Percentiles rank a stretch among this genome's conserved stretches.
These are phyloP conservation scores for Beroe ovata DNA, from an alignment of 37 sponge, comb jelly and placozoan genomes.

Conservation along the genomic window DNA sequence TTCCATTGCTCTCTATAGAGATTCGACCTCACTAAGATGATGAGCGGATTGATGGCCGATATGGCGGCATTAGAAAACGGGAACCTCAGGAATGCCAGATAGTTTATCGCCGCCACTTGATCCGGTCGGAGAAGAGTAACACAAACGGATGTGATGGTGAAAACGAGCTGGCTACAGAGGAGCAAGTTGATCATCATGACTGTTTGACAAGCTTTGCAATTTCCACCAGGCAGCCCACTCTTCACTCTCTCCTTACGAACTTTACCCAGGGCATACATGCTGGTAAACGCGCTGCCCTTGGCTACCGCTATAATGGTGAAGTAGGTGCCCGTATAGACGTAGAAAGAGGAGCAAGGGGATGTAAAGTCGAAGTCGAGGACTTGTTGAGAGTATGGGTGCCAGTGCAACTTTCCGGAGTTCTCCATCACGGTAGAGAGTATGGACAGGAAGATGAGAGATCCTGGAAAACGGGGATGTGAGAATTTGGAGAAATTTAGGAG, in stretches of 20 bases:
- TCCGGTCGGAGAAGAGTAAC: not conserved
- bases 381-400: conserved; percentile 9
- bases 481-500: no score
- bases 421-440: not conserved
- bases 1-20: no score
- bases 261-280: not conserved
- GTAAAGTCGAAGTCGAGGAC: conserved; percentile 26
- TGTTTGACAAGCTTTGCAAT: conserved; percentile 23
- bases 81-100: conserved; percentile 35
- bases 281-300: not conserved
- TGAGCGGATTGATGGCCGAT: conserved; percentile 21
- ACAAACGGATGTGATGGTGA: not conserved
- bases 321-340: not conserved
- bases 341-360: not conserved
- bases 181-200: conserved; percentile 13
- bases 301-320: not conserved
- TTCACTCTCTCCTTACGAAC: not conserved
- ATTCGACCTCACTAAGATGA: conserved; percentile 24
- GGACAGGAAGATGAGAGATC: not conserved
- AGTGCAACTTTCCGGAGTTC: not conserved
- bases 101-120: not conserved
- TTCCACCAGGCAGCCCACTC: not conserved
- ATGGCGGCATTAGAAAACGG: conserved; percentile 13
- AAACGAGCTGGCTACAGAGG: not conserved
- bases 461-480: no score